Percentiles rank a stretch among this genome's conserved stretches.
Conservation (phyloP, 1,140 invertebrate genomes). For the Drosophila subobscura region DNA sequence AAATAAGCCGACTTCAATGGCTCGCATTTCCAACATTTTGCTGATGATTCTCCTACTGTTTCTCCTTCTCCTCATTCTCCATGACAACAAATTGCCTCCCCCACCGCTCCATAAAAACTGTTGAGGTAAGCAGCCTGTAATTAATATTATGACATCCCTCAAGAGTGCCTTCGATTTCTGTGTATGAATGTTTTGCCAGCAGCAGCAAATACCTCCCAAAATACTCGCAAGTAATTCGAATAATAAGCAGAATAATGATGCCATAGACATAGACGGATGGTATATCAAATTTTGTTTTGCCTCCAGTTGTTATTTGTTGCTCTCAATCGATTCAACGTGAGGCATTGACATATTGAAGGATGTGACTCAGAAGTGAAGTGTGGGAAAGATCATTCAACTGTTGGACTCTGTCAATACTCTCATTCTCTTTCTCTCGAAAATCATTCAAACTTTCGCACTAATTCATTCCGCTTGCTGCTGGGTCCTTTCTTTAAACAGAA, state of each 20-base stretch:
- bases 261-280: constrained; percentile 60
- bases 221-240: constrained; percentile 17
- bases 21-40: constrained; percentile 60
- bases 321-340: constrained; percentile 4
- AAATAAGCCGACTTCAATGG: constrained; percentile 18
- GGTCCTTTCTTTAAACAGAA: no score
- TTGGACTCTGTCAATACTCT: no score
- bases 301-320: constrained; percentile 16
- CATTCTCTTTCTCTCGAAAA: no score
- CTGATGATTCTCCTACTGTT: no score
- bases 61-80: constrained; percentile 7
- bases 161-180: constrained; percentile 34
- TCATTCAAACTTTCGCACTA: no score
- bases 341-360: constrained; percentile 10
- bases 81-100: constrained; percentile 34
- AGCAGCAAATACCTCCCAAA: constrained; percentile 1
- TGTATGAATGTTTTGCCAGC: neutral
- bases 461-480: no score
- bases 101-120: constrained; percentile 5
- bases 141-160: constrained; percentile 62
- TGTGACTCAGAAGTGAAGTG: neutral
- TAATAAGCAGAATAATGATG: constrained; percentile 38
- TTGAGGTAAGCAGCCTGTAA: constrained; percentile 61
- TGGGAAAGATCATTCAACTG: constrained; percentile 14
- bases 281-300: constrained; percentile 64